A percentile compares a stretch with the other conserved stretches of the same genome.
These are phyloP conservation scores for Drosophila eohydei DNA, from an alignment of 2,888 invertebrate species.

Conservation along the genomic window DNA sequence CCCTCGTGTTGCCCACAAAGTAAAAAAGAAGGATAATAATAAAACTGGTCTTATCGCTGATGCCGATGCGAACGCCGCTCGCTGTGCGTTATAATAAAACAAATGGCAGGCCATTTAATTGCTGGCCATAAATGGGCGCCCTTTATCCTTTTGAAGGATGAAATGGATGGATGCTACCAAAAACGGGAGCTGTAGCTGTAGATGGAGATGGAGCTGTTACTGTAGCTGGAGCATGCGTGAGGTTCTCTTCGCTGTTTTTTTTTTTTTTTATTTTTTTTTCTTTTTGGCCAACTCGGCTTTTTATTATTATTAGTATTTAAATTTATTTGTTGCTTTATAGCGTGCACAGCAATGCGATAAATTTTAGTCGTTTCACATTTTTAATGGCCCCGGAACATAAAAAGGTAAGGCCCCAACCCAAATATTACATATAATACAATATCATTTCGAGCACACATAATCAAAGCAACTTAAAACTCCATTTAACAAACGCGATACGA, in stretches of 20 bases:
- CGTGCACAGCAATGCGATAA: conserved; percentile 73
- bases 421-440: conserved; percentile 62
- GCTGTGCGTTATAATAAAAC: conserved; percentile 77
- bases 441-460: conserved; percentile 62
- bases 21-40: conserved; percentile 74
- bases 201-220: conserved; percentile 1
- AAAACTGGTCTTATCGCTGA: conserved; percentile 76
- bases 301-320: conserved; percentile 80
- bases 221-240: conserved; percentile 57
- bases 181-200: conserved; percentile 32
- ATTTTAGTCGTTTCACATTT: conserved; percentile 62
- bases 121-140: conserved; percentile 82
- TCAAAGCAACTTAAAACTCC: conserved; percentile 74
- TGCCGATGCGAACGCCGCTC: conserved; percentile 67
- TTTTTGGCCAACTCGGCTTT: conserved; percentile 47
- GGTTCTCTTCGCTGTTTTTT: conserved; percentile 22
- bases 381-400: conserved; percentile 58
- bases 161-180: conserved; percentile 60
- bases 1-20: conserved; percentile 3
- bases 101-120: conserved; percentile 83
- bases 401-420: conserved; percentile 29
- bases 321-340: conserved; percentile 80
- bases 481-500: conserved; percentile 75
- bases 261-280: background rate
- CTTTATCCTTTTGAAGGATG: conserved; percentile 72